Percentiles rank a stretch among this genome's conserved stretches.
These are phyloP conservation scores for Prochilodus magdalenae DNA, from an alignment of 2,113 vertebrate species.

Conservation along the genomic window DNA sequence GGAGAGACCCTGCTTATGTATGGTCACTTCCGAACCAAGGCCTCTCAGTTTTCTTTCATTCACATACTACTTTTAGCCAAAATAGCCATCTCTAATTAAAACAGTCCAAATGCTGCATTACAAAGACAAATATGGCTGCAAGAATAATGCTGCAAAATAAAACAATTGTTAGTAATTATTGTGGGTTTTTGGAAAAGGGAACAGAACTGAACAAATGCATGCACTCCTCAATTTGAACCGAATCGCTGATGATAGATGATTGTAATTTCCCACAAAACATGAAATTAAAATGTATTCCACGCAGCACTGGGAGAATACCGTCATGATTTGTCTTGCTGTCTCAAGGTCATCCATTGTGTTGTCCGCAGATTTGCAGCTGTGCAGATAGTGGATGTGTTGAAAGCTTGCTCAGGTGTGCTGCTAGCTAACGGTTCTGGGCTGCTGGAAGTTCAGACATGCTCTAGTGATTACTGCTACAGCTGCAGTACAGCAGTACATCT, in stretches of 20 bases:
- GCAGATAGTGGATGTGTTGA: background rate
- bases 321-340: background rate
- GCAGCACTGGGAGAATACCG: background rate
- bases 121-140: background rate
- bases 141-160: background rate
- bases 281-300: background rate
- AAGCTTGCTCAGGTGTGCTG: background rate
- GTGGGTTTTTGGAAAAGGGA: background rate
- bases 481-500: background rate
- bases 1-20: no score
- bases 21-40: no score
- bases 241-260: conserved; percentile 6
- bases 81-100: no score
- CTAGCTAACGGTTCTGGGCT: background rate
- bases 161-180: background rate
- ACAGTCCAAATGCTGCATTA: no score
- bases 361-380: background rate
- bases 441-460: background rate
- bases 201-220: background rate
- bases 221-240: background rate
- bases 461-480: background rate
- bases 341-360: background rate
- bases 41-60: no score
- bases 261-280: background rate
- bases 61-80: no score